Base-by-base conservation (phyloP, 2,797 vertebrate genomes). In the Molossus alvarezi region DNA sequence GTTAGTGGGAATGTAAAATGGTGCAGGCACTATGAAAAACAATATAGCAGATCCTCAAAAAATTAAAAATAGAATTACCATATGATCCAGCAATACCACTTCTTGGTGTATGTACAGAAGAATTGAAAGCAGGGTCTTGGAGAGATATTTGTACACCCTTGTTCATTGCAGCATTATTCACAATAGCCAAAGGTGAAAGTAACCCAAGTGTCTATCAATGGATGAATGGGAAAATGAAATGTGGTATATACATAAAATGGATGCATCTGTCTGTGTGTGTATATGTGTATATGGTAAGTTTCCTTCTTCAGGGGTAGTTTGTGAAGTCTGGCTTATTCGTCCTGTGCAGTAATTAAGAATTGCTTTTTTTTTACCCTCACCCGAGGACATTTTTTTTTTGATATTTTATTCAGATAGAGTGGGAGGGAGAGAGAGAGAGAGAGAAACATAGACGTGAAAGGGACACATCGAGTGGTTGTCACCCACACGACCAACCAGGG, bases 51-150 rank as follows among this genome's bases (percentile, higher is more conserved):
- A 60, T 69, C 51, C 29, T 77, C 51, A 91, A 62, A 95, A 94
- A 58, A 72, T 58, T 73, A 71, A 92, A 94, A 94, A 29, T n/a
- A 81, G 71, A 76, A 58, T 88, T 80, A 17, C 13, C 45, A 3
- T 64, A 75, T 64, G 21, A 77, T 67, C 83, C 25, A 45, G 6
- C n/a, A 76, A 41, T 67, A 60, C 53, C 12, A 62, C 33, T 64
- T 94, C 41, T 76, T 33, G 14, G 33, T 62, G 21, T 58, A 45
- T 29, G 69, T 60, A 21, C 10, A 77, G 76, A 90, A 85, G 3
- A 76, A 93, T 67, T 88, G 48, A 85, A 88, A 90, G 29, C 25
- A 92, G 7, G 17, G 14, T 53, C 71, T 75, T 57, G 25, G 64
- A 60, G 64, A 90, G 53, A 88, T 79, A 80, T 81, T 51, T 93